phyloP scores from a whole-genome alignment of 2,113 vertebrate genomes.

The Entelurus aequoreus region DNA sequence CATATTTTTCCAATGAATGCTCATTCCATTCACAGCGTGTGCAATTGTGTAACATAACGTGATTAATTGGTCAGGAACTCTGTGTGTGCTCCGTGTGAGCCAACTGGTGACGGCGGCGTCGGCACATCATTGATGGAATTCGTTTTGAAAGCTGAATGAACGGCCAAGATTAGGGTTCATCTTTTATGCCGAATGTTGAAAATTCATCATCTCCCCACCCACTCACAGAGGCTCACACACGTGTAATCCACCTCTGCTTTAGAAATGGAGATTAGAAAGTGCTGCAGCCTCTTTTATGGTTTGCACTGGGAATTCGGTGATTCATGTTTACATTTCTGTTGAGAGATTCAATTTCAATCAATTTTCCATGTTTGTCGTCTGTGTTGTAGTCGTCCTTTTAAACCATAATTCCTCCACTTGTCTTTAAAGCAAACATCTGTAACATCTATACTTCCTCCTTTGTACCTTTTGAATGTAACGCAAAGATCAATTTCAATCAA shows the following conservation, averaged over 20 bases:
- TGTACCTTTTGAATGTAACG: conserved; percentile 46
- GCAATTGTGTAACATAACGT: conserved; percentile 11
- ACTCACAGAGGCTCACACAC: conserved; percentile 27
- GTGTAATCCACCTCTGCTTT: conserved; percentile 44
- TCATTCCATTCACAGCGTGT: neutral
- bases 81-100: conserved; percentile 1
- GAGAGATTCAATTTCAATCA: conserved; percentile 26
- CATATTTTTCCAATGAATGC: conserved; percentile 2
- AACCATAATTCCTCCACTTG: neutral
- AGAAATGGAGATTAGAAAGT: conserved; percentile 54
- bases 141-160: conserved; percentile 41
- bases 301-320: conserved; percentile 34
- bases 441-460: conserved; percentile 11
- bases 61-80: conserved; percentile 36
- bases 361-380: conserved; percentile 6
- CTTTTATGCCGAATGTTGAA: conserved; percentile 38
- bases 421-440: neutral
- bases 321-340: conserved; percentile 36
- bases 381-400: neutral
- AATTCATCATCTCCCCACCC: conserved; percentile 53
- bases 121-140: conserved; percentile 23
- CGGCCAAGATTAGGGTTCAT: conserved; percentile 47
- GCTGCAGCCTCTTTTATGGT: conserved; percentile 19
- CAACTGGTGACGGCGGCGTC: conserved; percentile 22
- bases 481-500: conserved; percentile 53